These are phyloP conservation scores for Holotrichia oblita DNA, from an alignment of 1,140 invertebrate species.

Conservation along the genomic window DNA sequence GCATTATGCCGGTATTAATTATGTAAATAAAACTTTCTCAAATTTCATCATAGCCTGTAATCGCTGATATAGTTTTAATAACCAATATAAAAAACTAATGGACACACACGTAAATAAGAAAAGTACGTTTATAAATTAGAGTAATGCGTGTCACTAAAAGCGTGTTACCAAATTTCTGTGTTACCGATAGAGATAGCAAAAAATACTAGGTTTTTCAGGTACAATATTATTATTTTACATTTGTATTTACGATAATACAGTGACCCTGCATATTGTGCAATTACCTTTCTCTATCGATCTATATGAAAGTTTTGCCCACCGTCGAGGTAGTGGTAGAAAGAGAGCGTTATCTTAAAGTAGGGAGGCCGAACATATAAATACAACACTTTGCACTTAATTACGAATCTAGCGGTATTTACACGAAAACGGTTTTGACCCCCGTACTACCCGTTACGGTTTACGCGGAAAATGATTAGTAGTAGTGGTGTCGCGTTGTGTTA, in stretches of 20 bases:
- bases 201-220: background rate
- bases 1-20: too few species aligned
- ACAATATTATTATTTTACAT: background rate
- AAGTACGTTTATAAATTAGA: background rate
- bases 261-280: slow-evolving; percentile 36
- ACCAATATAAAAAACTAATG: background rate
- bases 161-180: background rate
- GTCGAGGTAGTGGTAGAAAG: slow-evolving; percentile 13
- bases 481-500: slow-evolving; percentile 15
- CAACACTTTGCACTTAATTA: slow-evolving; percentile 25
- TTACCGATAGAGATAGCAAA: background rate
- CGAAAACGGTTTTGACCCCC: slow-evolving; percentile 24
- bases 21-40: background rate
- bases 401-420: slow-evolving; percentile 14
- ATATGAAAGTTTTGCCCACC: slow-evolving; percentile 26
- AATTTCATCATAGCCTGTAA: background rate
- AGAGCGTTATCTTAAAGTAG: slow-evolving; percentile 26
- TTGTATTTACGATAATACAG: slow-evolving; percentile 14
- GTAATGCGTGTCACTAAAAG: background rate
- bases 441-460: background rate
- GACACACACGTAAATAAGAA: background rate
- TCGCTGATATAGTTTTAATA: too few species aligned
- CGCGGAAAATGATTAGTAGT: slow-evolving; percentile 31
- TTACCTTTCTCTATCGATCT: slow-evolving; percentile 37
- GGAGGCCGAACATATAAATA: slow-evolving; percentile 38